Conservation (phyloP, 2,797 vertebrate species). For the Pipistrellus kuhlii region DNA sequence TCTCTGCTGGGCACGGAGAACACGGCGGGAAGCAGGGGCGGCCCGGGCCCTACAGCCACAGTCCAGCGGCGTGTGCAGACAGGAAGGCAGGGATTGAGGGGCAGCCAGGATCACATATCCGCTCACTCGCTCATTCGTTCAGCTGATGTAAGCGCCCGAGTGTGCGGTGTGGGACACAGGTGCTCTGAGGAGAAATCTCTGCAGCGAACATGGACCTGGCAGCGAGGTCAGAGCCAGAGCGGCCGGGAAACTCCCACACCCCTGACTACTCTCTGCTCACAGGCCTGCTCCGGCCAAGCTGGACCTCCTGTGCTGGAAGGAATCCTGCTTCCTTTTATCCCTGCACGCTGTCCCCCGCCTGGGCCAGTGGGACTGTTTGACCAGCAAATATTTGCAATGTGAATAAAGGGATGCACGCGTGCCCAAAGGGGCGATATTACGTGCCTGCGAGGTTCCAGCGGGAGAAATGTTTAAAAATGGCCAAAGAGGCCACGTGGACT, state of each 20-base stretch:
- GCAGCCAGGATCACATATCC: not conserved
- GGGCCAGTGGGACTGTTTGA: too few species aligned
- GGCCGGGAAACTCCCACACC: too few species aligned
- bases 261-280: not conserved
- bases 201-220: too few species aligned
- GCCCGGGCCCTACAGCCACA: too few species aligned
- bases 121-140: too few species aligned
- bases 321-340: not conserved
- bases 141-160: not conserved
- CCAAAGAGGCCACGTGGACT: too few species aligned
- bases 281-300: not conserved
- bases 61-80: too few species aligned
- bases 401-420: fast-evolving
- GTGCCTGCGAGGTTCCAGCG: too few species aligned
- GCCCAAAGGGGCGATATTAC: fast-evolving
- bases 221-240: too few species aligned
- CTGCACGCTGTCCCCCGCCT: not conserved
- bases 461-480: not conserved
- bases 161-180: not conserved
- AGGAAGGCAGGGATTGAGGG: not conserved
- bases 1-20: not conserved
- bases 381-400: too few species aligned
- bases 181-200: not conserved
- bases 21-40: too few species aligned
- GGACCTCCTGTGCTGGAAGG: not conserved